phyloP scores from a whole-genome alignment of 1,140 invertebrate species.

The Philopotamus ludificatus region DNA sequence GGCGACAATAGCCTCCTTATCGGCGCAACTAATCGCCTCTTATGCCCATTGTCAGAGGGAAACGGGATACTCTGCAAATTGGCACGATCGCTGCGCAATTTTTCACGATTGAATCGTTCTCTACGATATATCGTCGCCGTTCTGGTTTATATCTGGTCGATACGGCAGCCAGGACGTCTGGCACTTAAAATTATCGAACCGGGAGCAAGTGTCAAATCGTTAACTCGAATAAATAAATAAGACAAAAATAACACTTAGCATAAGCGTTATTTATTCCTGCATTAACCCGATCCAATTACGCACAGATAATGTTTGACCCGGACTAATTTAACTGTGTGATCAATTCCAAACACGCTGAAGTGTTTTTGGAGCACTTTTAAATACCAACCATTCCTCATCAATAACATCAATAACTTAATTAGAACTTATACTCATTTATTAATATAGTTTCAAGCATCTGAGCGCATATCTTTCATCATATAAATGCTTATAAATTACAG shows the following conservation, averaged over 20 bases:
- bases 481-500: no score
- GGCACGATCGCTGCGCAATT: neutral
- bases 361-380: no score
- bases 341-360: no score
- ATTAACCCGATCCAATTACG: neutral
- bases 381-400: no score
- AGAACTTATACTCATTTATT: no score
- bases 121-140: no score
- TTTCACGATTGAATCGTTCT: no score
- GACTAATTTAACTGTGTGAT: no score
- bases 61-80: slow-evolving; percentile 21
- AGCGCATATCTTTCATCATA: no score
- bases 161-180: slow-evolving; percentile 13
- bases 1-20: slow-evolving; percentile 15
- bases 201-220: slow-evolving; percentile 27
- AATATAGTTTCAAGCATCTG: no score
- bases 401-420: no score
- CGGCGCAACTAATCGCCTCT: slow-evolving; percentile 11
- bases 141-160: slow-evolving; percentile 27
- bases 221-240: slow-evolving; percentile 29
- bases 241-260: slow-evolving; percentile 17
- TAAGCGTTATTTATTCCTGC: neutral
- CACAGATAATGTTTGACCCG: no score
- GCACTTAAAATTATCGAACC: slow-evolving; percentile 26
- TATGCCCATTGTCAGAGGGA: slow-evolving; percentile 12